Evolutionary conservation across 2,113 vertebrate species (phyloP), one percentile per base, ranked within the genome.

Genomic region (Heloderma charlesbogerti): DNA sequence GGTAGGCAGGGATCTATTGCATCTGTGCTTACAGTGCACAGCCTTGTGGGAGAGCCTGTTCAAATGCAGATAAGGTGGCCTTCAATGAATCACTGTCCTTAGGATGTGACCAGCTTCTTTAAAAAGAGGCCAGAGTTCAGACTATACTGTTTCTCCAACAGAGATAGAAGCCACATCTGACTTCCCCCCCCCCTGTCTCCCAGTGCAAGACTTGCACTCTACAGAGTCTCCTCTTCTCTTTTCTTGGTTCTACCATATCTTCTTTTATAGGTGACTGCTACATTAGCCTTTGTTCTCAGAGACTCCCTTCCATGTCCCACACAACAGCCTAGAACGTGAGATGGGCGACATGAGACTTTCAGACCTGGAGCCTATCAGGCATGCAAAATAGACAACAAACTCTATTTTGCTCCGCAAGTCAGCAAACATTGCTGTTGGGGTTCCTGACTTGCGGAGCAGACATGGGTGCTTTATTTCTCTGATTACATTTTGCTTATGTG

Each of bases 101-200:
- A 94, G 90, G 54, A 94, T 94, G 89, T 86, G 89, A 85, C 91
- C n/a, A 15, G 2, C 77, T 74, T 88, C 80, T 67, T 93, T 95
- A 89, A 96, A 86, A 87, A 95, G 95, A 95, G 96, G 92, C 91
- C 90, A 93, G 89, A 88, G 95, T 94, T 90, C 95, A 95, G 1
- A 92, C 84, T 89, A 90, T 91, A 80, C 86, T 84, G 45, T 90
- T 91, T 66, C 91, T 92, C 75, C 72, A 91, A 80, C 77, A 94
- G 79, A 89, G 84, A 92, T 81, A 93, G 89, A 60, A 92, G 87
- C 71, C 75, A 40, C 15, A 34, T 27, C 48, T 94, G 77, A 1
- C 71, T 95, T 92, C 90, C 88, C 90, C 82, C 78, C 8, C 43
- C 3, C 27, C 45, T 75, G 2, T 51, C 37, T 13, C 2, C 13